Evolutionary conservation across 2,797 vertebrate genomes (phyloP).

Genomic region (Octomys mimax): DNA sequence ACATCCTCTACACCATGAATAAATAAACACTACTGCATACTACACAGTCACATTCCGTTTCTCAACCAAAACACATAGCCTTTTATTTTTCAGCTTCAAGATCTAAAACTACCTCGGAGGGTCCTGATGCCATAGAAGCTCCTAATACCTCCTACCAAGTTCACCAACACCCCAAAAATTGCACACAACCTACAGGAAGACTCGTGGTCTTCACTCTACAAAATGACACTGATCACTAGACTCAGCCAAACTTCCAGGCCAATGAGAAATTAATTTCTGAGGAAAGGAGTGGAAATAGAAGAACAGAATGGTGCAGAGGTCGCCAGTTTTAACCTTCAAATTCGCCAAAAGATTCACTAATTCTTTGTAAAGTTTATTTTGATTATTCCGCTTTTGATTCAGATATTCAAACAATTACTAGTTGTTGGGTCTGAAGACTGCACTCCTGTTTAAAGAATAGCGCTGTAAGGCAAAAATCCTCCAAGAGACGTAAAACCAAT

Average conservation of each 20-base stretch:
- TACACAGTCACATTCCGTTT: constrained; percentile 51
- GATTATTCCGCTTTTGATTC: constrained; percentile 81
- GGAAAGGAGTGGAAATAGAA: constrained; percentile 47
- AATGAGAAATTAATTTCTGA: constrained; percentile 75
- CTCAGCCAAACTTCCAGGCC: constrained; percentile 59
- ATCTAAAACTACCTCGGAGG: constrained; percentile 13
- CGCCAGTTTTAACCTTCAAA: constrained; percentile 77
- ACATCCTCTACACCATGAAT: neutral
- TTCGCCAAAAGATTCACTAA: constrained; percentile 80
- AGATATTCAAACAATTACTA: constrained; percentile 74
- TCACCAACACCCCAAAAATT: constrained; percentile 74
- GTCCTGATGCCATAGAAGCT: constrained; percentile 51
- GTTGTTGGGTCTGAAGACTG: constrained; percentile 80
- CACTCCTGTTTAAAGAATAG: constrained; percentile 63
- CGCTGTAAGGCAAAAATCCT: constrained; percentile 68
- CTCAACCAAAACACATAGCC: constrained; percentile 48
- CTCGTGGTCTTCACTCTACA: neutral
- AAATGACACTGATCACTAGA: constrained; percentile 64
- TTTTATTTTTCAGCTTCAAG: constrained; percentile 49
- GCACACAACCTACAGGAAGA: constrained; percentile 70
- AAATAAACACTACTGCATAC: constrained; percentile 33
- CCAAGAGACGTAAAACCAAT: neutral
- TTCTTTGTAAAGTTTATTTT: constrained; percentile 81
- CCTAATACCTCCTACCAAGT: constrained; percentile 67
- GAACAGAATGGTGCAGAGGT: constrained; percentile 66